phyloP scores from a whole-genome alignment of 53 echinoderm and acorn worm species.

The Echinometra lucunter region DNA sequence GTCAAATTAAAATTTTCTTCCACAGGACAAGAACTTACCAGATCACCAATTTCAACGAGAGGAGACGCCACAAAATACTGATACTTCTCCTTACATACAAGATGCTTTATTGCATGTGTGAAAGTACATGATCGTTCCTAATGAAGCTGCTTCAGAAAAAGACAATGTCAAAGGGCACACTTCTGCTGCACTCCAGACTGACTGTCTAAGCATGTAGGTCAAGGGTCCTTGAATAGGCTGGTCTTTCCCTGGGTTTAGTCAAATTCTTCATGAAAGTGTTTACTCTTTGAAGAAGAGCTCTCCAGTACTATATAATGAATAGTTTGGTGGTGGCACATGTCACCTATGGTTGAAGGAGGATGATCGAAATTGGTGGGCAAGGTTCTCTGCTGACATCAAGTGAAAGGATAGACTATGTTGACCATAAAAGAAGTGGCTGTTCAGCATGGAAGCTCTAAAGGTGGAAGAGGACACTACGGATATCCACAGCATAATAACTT shows the following conservation, averaged over 20 bases:
- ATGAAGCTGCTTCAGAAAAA: neutral
- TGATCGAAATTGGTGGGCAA: neutral
- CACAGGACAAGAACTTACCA: conserved; percentile 16
- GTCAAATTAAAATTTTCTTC: neutral
- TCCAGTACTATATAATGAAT: neutral
- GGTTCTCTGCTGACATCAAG: neutral
- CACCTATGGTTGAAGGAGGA: neutral
- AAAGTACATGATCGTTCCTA: neutral
- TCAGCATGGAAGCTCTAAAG: neutral
- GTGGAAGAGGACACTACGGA: neutral
- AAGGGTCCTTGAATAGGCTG: neutral
- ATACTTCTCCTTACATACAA: neutral
- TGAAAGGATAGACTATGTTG: neutral
- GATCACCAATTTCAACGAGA: neutral
- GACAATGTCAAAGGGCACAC: neutral
- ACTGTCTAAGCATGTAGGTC: neutral
- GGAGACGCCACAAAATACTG: neutral
- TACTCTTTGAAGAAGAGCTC: neutral
- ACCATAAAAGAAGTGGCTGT: neutral
- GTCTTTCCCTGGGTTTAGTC: neutral
- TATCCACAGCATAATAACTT: neutral
- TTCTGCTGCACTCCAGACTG: neutral
- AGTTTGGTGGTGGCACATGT: neutral
- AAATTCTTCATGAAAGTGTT: neutral
- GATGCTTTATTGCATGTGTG: neutral